phyloP scores from a whole-genome alignment of 2,888 invertebrate genomes.

The Formica aserva region DNA sequence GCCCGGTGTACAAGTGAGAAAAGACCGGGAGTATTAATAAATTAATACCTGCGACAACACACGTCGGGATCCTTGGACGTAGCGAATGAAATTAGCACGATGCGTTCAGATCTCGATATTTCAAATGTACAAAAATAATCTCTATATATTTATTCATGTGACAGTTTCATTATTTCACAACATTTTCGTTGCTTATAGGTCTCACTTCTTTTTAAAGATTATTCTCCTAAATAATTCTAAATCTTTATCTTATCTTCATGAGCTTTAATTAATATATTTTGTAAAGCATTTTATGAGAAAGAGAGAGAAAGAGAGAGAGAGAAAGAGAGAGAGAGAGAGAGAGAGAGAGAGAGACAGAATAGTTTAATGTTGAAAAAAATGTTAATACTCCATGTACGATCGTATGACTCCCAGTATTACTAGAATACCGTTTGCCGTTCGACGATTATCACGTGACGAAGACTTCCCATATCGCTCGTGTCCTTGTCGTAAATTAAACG shows the following conservation, averaged over 20 bases:
- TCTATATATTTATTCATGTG: not conserved
- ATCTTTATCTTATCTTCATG: not conserved
- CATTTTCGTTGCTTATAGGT: not conserved
- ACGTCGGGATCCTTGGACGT: conserved; percentile 45
- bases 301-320: not conserved
- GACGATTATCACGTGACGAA: not conserved
- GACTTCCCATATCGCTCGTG: conserved; percentile 20
- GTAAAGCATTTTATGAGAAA: not conserved
- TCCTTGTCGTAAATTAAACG: conserved; percentile 49
- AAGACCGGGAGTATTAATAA: conserved; percentile 64
- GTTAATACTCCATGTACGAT: not conserved
- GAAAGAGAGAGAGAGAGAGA: not conserved
- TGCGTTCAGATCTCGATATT: conserved; percentile 6
- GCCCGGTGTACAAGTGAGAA: conserved; percentile 58
- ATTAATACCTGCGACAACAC: conserved; percentile 70
- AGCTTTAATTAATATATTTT: not conserved
- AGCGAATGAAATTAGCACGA: conserved; percentile 11
- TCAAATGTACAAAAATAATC: not conserved
- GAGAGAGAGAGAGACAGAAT: not conserved
- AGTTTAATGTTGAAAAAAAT: not conserved
- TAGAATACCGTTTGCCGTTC: conserved; percentile 36
- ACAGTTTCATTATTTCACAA: not conserved
- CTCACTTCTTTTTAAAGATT: not conserved
- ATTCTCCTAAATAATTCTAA: not conserved
- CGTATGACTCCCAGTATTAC: not conserved